Evolutionary conservation across 2,888 invertebrate species (phyloP), one percentile per base, ranked within the genome.

Genomic region (Linnaemya tessellans): DNA sequence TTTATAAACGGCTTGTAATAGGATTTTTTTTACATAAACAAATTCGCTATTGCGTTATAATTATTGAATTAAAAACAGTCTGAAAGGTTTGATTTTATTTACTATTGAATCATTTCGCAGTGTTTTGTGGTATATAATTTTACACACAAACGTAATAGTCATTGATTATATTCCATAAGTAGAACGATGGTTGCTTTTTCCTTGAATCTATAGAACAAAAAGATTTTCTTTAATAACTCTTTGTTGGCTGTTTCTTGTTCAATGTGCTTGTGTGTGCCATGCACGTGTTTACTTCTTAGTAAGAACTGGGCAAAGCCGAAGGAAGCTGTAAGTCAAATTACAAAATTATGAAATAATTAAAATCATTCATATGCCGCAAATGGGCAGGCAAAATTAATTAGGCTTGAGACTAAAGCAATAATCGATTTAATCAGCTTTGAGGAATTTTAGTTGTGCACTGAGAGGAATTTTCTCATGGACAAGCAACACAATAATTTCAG

Each of bases 221-320:
- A 58, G 70, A 80, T 80, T 75, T 70, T 58, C 41, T 10, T 46
- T 25, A 43, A 74, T 60, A 15, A 13, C 74, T 71, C 65, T 65
- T 71, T 25, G 71, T 15, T 75, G 80, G 65, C 71, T 75, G 60
- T 80, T 80, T 75, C 25, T 22, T 58, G 51, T 58, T 49, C 58
- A 60, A 73, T 70, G 25, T 9, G 8, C 10, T 8, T 67, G 41
- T 35, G 49, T 43, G 13, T 65, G 46, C 22, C 11, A 1, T 41
- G 41, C 11, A 11, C 3, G 41, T 41, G n/a, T n/a, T n/a, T n/a
- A 41, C 38, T 3, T 9, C 41, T 41, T 58, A 58, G n/a, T 22
- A 18, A 43, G 8, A 9, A 13, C 38, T 46, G 67, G 18, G n/a
- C 13, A 58, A 41, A 49, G n/a, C 25, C 22, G 58, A 77, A 20